Percentiles rank a stretch among this genome's conserved stretches.
These are phyloP conservation scores for Atopsyche davidsoni DNA, from an alignment of 1,140 invertebrate genomes.

Conservation along the genomic window DNA sequence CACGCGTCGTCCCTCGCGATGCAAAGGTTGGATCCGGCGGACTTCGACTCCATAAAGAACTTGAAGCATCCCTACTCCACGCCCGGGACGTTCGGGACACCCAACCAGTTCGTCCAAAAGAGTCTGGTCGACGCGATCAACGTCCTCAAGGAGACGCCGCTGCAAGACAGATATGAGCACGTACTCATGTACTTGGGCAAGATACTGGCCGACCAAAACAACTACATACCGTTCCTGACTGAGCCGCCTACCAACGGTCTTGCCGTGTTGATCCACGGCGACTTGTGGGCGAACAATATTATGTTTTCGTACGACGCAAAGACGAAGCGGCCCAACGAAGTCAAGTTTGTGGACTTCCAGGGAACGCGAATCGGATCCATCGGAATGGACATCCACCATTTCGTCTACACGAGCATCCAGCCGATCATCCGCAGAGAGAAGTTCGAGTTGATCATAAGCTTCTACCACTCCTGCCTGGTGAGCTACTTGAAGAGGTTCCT, in stretches of 20 bases:
- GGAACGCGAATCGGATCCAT: slow-evolving; percentile 33
- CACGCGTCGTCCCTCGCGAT: slow-evolving; percentile 40
- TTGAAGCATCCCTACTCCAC: slow-evolving; percentile 20
- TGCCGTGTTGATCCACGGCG: slow-evolving; percentile 38
- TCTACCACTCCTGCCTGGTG: slow-evolving; percentile 33
- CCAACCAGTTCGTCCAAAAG: slow-evolving; percentile 3
- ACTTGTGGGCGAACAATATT: slow-evolving; percentile 44
- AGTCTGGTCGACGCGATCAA: slow-evolving; percentile 12
- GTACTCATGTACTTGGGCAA: slow-evolving; percentile 10
- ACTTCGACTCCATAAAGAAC: slow-evolving; percentile 29
- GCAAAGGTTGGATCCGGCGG: slow-evolving; percentile 33
- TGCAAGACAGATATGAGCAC: slow-evolving; percentile 10
- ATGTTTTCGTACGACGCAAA: slow-evolving; percentile 34
- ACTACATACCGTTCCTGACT: slow-evolving; percentile 1
- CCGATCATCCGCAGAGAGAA: slow-evolving; percentile 31
- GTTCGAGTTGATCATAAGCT: slow-evolving; percentile 34
- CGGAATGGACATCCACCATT: slow-evolving; percentile 36
- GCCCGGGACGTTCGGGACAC: slow-evolving; percentile 6
- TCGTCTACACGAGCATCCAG: slow-evolving; percentile 36
- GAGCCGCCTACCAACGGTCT: slow-evolving; percentile 1
- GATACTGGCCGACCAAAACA: slow-evolving; percentile 1
- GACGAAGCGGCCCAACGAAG: slow-evolving; percentile 16
- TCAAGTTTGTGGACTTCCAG: slow-evolving; percentile 41
- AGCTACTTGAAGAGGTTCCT: slow-evolving; percentile 24
- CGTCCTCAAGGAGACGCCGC: neutral